These are phyloP conservation scores for Incurvaria masculella DNA, from an alignment of 2,888 invertebrate genomes.

Conservation along the genomic window DNA sequence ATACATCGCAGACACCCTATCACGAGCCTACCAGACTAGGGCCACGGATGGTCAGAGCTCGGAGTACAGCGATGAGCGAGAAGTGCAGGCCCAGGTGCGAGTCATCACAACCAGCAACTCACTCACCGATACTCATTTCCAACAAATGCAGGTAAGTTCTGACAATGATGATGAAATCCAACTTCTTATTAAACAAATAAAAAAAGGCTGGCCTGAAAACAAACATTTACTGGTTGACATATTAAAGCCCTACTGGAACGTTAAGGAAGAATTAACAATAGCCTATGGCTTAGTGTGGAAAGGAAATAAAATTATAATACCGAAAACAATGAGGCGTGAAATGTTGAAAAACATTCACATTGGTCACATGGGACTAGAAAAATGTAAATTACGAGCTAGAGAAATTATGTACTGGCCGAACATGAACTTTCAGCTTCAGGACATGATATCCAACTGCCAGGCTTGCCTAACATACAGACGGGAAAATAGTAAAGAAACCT, in stretches of 20 bases:
- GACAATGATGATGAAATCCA: not conserved
- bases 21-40: no score
- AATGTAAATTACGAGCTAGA: conserved; percentile 7
- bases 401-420: conserved; percentile 2
- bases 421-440: not conserved
- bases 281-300: not conserved
- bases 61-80: not conserved
- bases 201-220: not conserved
- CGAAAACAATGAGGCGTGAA: not conserved
- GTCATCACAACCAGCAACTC: not conserved
- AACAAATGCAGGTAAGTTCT: not conserved
- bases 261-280: not conserved
- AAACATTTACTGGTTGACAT: not conserved
- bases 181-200: not conserved
- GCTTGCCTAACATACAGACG: not conserved
- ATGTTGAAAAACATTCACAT: conserved; percentile 6
- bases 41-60: no score
- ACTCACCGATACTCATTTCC: not conserved
- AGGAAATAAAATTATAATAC: not conserved
- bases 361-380: conserved; percentile 10
- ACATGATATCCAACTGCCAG: not conserved
- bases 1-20: no score
- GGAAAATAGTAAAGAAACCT: not conserved
- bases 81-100: not conserved
- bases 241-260: not conserved